Conservation (phyloP, 2,113 vertebrate species). For the Myrmecophaga tridactyla region DNA sequence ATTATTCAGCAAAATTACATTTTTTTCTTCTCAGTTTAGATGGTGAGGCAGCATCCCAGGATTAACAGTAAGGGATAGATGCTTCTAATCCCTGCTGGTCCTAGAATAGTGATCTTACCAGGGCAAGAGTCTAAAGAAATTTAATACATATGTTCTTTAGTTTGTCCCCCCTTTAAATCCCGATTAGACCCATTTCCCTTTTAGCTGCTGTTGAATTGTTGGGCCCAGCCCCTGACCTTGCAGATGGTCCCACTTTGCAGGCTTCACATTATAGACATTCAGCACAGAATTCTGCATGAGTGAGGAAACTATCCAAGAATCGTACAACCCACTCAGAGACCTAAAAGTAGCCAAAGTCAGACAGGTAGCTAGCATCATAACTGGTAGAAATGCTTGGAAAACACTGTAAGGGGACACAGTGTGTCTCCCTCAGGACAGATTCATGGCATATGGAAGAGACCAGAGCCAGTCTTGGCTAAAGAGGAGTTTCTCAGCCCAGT, state of each 20-base stretch:
- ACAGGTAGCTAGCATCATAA: not conserved
- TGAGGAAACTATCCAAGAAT: not conserved
- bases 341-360: not conserved
- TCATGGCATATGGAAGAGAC: not conserved
- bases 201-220: not conserved
- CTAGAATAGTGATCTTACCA: not conserved
- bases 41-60: not conserved
- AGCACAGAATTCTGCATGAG: not conserved
- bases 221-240: not conserved
- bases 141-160: not conserved
- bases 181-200: not conserved
- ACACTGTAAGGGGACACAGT: not conserved
- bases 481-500: not conserved
- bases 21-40: not conserved
- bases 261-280: not conserved
- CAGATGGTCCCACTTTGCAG: not conserved
- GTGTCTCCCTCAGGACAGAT: not conserved
- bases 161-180: conserved; percentile 31
- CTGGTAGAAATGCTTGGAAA: not conserved
- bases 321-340: not conserved
- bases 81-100: not conserved
- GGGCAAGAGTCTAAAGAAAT: conserved; percentile 12
- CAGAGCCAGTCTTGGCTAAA: not conserved
- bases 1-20: not conserved
- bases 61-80: not conserved